These are phyloP conservation scores for Cynocephalus volans DNA, from an alignment of 2,113 vertebrate genomes.

Conservation along the genomic window DNA sequence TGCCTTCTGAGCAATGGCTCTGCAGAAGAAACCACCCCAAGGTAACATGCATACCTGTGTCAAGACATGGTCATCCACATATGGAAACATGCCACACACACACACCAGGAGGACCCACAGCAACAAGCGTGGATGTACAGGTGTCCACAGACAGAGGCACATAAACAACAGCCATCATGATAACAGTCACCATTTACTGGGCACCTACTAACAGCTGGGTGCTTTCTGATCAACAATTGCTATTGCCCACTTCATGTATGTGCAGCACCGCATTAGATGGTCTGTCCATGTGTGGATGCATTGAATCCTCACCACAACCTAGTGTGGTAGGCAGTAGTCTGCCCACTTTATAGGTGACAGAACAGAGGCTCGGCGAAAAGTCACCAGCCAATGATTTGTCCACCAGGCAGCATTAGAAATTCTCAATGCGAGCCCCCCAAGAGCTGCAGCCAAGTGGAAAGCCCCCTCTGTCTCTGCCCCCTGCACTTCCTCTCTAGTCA, in stretches of 20 bases:
- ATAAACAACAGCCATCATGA: neutral
- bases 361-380: neutral
- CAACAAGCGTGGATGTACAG: neutral
- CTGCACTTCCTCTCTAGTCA: neutral
- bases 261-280: neutral
- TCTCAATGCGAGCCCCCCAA: neutral
- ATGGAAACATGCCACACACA: neutral
- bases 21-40: neutral
- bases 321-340: neutral
- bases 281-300: rapidly evolving
- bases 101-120: no score
- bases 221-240: neutral
- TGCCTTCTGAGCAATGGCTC: neutral
- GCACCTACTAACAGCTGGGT: neutral
- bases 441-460: neutral
- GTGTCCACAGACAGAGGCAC: neutral
- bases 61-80: neutral
- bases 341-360: neutral
- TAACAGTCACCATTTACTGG: neutral
- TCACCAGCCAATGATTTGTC: neutral
- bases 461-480: no score
- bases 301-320: neutral
- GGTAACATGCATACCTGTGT: neutral
- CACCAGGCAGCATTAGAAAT: neutral
- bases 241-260: neutral